These are phyloP conservation scores for Fopius arisanus DNA, from an alignment of 1,140 invertebrate species.

Conservation along the genomic window DNA sequence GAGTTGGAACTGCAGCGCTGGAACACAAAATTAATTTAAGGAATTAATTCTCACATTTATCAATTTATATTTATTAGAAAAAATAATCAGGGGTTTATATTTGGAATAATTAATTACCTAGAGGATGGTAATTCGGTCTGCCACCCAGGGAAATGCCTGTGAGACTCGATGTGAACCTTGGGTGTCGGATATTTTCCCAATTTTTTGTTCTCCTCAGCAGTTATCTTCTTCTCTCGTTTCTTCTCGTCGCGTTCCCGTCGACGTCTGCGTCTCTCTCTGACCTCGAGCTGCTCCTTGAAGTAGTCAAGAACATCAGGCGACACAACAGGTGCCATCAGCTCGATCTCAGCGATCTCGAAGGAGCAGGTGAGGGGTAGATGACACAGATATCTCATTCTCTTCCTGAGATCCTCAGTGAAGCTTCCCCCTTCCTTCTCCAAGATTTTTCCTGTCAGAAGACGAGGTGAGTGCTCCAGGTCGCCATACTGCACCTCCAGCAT, in stretches of 20 bases:
- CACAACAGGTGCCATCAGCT: conserved; percentile 77
- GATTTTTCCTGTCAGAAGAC: conserved; percentile 75
- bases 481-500: conserved; percentile 90
- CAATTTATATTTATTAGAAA: not conserved
- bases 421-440: conserved; percentile 85
- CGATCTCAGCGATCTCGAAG: conserved; percentile 89
- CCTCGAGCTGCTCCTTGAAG: conserved; percentile 76
- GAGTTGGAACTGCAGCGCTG: conserved; percentile 37
- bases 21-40: conserved; percentile 4
- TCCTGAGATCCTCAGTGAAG: conserved; percentile 82
- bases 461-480: conserved; percentile 79
- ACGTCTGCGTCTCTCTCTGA: conserved; percentile 70
- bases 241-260: conserved; percentile 75
- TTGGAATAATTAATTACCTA: conserved; percentile 41
- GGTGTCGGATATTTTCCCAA: conserved; percentile 71
- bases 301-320: conserved; percentile 70
- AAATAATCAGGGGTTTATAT: too few relatives aligned
- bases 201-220: conserved; percentile 74
- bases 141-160: conserved; percentile 73
- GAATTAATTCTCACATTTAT: not conserved
- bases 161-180: conserved; percentile 70
- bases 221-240: conserved; percentile 74
- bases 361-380: conserved; percentile 91
- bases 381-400: conserved; percentile 81
- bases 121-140: conserved; percentile 55